Evolutionary conservation across 2,888 invertebrate genomes (phyloP).

Genomic region (Lepeophtheirus nordmannii): DNA sequence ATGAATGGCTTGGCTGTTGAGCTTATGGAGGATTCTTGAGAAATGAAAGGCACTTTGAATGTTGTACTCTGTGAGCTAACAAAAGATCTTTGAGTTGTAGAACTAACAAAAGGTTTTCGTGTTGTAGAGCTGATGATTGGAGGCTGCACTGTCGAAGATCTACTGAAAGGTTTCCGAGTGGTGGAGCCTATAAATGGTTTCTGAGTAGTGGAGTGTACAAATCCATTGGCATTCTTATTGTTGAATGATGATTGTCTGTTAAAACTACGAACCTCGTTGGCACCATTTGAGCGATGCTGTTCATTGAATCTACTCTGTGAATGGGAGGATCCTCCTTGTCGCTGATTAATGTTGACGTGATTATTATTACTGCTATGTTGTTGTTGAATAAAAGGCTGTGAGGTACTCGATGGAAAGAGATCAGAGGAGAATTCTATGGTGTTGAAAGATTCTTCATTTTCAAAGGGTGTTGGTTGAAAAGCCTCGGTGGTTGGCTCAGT

Average conservation of each 20-base stretch:
- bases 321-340: neutral
- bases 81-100: neutral
- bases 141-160: no score
- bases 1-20: neutral
- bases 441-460: neutral
- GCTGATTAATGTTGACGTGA: no score
- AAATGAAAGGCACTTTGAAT: neutral
- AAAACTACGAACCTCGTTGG: neutral
- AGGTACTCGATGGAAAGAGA: neutral
- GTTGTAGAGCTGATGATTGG: neutral
- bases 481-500: neutral
- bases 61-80: neutral
- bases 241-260: neutral
- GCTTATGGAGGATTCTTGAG: neutral
- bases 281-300: neutral
- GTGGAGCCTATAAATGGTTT: no score
- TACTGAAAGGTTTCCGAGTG: no score
- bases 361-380: neutral
- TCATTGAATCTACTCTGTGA: neutral
- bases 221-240: neutral
- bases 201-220: no score
- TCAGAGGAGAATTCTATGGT: neutral
- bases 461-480: neutral
- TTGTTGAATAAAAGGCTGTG: neutral
- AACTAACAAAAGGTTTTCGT: neutral